Base-by-base conservation (phyloP, 2,888 invertebrate genomes). In the Xanthia icteritia region DNA sequence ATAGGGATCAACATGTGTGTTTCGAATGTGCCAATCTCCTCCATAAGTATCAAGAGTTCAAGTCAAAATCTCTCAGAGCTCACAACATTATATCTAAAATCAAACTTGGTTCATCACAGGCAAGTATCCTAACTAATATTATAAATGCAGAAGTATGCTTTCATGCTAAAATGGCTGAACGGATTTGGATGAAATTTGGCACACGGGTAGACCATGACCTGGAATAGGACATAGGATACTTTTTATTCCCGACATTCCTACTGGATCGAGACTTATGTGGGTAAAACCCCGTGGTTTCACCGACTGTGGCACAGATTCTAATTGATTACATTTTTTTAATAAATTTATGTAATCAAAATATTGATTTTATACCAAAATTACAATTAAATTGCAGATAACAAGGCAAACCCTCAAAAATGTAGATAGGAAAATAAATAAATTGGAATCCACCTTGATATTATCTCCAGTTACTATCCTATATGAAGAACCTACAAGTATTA, bases 1-100 rank as follows among this genome's bases (percentile, higher is more conserved):
- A 82, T 61, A 67, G 58, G 15, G 80, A 83, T 71, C 82, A 87
- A 68, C 65, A 83, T 73, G 78, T 91, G 23, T 92, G 91, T 80
- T 91, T 82, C 79, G 87, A 88, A 76, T 92, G 91, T 86, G 85
- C 86, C 8, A 86, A 84, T 20, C 71, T 89, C n/a, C 72, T 92
- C 1, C 42, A 71, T 1, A 92, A 91, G 58, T 90, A 85, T 86
- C 85, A 88, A 68, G 76, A 86, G n/a, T 92, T 92, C 42, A 87
- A 86, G 56, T 76, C 76, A 51, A 90, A 89, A 84, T 91, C 90
- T 76, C 68, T 78, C 5, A 85, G 80, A 78, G 89, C 91, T 20
- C 84, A 90, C 65, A 81, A 86, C 45, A 73, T 89, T 67, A 31
- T 90, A 36, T 83, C 74, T 9, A 54, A 63, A 45, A 63, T 89